These are phyloP conservation scores for Tetragonula clypearis DNA, from an alignment of 1,140 invertebrate species.

Conservation along the genomic window DNA sequence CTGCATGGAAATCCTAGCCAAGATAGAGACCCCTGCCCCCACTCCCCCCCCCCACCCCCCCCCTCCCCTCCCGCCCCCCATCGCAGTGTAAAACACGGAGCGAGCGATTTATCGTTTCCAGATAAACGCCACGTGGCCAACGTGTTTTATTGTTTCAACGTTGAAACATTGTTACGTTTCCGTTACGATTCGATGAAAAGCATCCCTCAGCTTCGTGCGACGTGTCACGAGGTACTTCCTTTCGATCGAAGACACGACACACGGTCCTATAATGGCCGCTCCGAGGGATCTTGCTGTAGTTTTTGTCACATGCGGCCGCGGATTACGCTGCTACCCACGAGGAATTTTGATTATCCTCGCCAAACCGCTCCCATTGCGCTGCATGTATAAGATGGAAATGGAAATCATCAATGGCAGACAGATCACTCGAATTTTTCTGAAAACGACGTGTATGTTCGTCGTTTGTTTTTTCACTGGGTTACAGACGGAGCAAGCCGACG, in stretches of 20 bases:
- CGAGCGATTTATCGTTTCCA: conserved; percentile 19
- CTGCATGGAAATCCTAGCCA: too few species aligned
- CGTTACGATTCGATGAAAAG: conserved; percentile 10
- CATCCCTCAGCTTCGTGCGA: too few species aligned
- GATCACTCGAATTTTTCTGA: neutral
- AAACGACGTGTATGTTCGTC: neutral
- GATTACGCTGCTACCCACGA: neutral
- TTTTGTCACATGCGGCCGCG: neutral
- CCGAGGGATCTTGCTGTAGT: neutral
- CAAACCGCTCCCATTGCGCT: too few species aligned
- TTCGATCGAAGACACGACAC: neutral
- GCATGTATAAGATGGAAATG: too few species aligned
- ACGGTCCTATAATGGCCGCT: too few species aligned
- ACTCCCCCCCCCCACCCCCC: too few species aligned
- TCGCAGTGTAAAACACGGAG: neutral
- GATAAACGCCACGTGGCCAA: neutral
- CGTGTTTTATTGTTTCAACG: conserved; percentile 22
- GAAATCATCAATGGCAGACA: neutral
- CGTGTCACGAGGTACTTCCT: neutral
- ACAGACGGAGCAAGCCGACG: neutral
- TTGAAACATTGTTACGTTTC: neutral
- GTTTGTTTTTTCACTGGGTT: conserved; percentile 5
- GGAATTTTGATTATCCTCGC: neutral
- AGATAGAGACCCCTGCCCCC: too few species aligned
- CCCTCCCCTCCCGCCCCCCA: too few species aligned